Evolutionary conservation across 2,113 vertebrate genomes (phyloP).

Genomic region (Galbula dea): DNA sequence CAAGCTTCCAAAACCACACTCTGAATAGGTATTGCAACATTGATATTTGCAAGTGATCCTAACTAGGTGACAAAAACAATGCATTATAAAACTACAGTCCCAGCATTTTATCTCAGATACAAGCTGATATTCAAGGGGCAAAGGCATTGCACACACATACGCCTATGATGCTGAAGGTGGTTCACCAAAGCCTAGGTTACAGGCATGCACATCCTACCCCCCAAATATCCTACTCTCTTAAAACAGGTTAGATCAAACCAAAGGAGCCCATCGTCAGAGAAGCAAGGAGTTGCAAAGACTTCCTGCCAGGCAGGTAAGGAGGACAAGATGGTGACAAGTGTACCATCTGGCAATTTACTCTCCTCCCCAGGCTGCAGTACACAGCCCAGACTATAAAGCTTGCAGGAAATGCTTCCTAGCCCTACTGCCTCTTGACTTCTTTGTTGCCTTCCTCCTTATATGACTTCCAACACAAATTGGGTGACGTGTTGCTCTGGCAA

Average conservation of each 20-base stretch:
- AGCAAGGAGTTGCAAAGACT: not conserved
- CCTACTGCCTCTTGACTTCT: not conserved
- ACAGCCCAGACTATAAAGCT: not conserved
- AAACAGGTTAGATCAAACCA: not conserved
- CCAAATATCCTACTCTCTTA: not conserved
- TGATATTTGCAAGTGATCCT: not conserved
- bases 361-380: not conserved
- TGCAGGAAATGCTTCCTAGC: not conserved
- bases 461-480: not conserved
- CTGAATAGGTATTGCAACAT: not conserved
- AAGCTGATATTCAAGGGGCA: not conserved
- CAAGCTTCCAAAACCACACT: not conserved
- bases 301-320: not conserved
- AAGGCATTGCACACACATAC: not conserved
- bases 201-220: not conserved
- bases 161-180: accelerated
- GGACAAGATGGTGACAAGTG: not conserved
- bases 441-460: not conserved
- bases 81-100: not conserved
- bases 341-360: not conserved
- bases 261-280: not conserved
- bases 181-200: not conserved
- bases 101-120: not conserved
- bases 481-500: not conserved
- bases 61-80: not conserved